Evolutionary conservation across 2,113 vertebrate species (phyloP).

Genomic region (Damaliscus lunatus): DNA sequence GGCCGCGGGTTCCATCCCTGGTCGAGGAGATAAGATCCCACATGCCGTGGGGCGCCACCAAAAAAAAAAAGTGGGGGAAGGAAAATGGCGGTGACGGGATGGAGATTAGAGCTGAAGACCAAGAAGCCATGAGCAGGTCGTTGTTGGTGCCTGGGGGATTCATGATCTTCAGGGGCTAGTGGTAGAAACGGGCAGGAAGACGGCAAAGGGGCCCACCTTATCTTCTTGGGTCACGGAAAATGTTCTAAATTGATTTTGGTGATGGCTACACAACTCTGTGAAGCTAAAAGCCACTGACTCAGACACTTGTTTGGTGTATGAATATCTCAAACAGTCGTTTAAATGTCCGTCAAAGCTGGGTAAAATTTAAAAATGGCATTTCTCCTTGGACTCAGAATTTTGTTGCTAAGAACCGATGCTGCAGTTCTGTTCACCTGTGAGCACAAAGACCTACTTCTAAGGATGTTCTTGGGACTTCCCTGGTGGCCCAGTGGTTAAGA

Average conservation of each 20-base stretch:
- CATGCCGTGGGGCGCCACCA: background rate
- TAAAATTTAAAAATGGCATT: background rate
- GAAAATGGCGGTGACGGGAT: background rate
- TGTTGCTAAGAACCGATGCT: background rate
- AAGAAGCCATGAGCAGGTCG: background rate
- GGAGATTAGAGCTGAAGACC: background rate
- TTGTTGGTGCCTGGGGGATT: background rate
- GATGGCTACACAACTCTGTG: background rate
- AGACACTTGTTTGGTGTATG: background rate
- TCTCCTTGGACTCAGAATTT: background rate
- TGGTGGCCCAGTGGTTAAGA: background rate
- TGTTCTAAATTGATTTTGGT: background rate
- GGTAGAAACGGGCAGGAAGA: fast-evolving
- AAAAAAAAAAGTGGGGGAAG: background rate
- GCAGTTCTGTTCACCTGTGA: background rate
- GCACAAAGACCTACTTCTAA: background rate
- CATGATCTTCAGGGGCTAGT: background rate
- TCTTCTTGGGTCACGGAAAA: background rate
- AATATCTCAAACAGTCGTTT: background rate
- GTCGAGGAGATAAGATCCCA: background rate
- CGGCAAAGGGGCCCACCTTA: fast-evolving
- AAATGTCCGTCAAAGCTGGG: background rate
- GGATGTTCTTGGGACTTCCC: background rate
- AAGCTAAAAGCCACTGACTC: background rate
- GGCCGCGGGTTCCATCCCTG: background rate